Percentiles rank a stretch among this genome's conserved stretches.
phyloP scores from a whole-genome alignment of 2,888 invertebrate species.

The Andrena bicolor region DNA sequence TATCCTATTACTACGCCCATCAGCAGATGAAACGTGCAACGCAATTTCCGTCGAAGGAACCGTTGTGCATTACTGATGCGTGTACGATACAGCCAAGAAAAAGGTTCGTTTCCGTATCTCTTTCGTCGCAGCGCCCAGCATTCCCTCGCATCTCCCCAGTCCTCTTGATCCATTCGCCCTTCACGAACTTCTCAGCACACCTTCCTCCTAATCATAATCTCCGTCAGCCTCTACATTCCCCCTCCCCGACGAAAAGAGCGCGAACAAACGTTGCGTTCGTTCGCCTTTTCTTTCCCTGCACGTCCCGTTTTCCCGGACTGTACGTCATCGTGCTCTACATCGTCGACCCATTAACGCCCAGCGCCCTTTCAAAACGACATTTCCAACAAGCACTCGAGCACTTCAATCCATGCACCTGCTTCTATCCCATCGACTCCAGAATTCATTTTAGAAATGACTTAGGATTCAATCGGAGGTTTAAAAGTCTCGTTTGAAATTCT shows the following conservation, averaged over 20 bases:
- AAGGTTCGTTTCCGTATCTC: slow-evolving; percentile 59
- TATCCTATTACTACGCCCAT: background rate
- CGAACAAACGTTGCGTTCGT: background rate
- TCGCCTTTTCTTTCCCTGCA: slow-evolving; percentile 18
- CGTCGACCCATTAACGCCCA: slow-evolving; percentile 5
- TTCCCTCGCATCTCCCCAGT: background rate
- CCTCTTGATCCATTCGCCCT: slow-evolving; percentile 11
- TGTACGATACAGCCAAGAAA: slow-evolving; percentile 70
- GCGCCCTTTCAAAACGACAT: no score
- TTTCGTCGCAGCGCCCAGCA: slow-evolving; percentile 19
- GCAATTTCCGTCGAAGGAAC: background rate
- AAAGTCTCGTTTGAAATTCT: background rate
- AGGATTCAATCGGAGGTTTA: no score
- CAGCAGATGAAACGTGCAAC: background rate
- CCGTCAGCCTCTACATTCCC: background rate
- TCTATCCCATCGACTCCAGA: no score
- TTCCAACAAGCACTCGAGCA: no score
- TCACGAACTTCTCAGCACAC: slow-evolving; percentile 15
- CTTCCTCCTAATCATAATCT: slow-evolving; percentile 14
- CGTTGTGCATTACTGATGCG: slow-evolving; percentile 43
- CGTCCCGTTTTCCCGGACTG: slow-evolving; percentile 70
- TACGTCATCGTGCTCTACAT: slow-evolving; percentile 37
- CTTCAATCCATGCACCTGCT: no score
- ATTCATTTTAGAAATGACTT: no score
- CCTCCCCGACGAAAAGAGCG: background rate